phyloP scores from a whole-genome alignment of 2,888 invertebrate genomes.

The Temnothorax ravouxi region DNA sequence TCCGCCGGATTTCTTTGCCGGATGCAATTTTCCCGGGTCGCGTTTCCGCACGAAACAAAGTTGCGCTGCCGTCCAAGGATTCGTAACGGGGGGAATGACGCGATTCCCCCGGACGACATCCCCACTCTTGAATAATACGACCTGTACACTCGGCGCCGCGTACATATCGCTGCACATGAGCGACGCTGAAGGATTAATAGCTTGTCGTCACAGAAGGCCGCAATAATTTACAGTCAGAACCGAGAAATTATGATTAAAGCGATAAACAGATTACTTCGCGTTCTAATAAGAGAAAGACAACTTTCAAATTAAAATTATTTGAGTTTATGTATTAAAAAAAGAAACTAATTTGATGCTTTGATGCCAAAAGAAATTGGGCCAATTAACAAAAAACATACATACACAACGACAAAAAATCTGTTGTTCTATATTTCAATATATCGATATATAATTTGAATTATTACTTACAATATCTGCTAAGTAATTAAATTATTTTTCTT shows the following conservation, averaged over 20 bases:
- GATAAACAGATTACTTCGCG: not conserved
- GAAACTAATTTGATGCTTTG: not conserved
- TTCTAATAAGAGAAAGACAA: not conserved
- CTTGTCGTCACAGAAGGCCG: slow-evolving; percentile 2
- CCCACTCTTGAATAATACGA: slow-evolving; percentile 54
- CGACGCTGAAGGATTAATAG: slow-evolving; percentile 63
- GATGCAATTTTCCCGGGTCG: slow-evolving; percentile 39
- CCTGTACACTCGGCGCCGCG: slow-evolving; percentile 29
- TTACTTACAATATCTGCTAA: slow-evolving; percentile 10
- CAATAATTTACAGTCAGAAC: slow-evolving; percentile 51
- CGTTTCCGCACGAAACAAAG: slow-evolving; percentile 44
- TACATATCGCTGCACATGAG: slow-evolving; percentile 1
- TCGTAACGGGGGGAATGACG: slow-evolving; percentile 7
- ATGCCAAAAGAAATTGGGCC: not conserved
- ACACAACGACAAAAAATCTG: not conserved
- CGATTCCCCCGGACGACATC: slow-evolving; percentile 36
- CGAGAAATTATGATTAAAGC: slow-evolving; percentile 7
- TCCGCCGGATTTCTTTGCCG: slow-evolving; percentile 45
- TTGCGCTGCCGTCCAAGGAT: slow-evolving; percentile 10
- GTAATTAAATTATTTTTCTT: not conserved
- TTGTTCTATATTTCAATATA: not conserved
- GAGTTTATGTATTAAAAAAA: not conserved
- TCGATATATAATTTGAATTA: not conserved
- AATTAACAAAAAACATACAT: not conserved
- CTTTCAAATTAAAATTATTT: not conserved